Base-by-base conservation (phyloP, 2,888 invertebrate genomes). In the Peribatodes rhomboidaria region DNA sequence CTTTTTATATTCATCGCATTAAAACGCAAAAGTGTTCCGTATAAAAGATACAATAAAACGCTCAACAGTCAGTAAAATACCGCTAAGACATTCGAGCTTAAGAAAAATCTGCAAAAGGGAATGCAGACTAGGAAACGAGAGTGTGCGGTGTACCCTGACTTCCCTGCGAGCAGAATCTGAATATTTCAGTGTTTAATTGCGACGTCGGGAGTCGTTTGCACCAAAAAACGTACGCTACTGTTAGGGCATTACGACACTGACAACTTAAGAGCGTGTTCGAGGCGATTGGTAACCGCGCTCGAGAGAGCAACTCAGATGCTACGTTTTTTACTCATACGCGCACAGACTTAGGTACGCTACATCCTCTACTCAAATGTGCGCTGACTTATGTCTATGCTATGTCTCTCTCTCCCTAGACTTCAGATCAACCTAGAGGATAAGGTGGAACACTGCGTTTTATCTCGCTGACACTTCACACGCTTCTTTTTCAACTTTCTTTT, bases 101-200 rank as follows among this genome's bases (percentile, higher is more conserved):
- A 65, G 71, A 67, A 73, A 68, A 67, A 58, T 56, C 49, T 46
- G 67, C 62, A 72, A 70, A 71, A 41, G 62, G 61, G 68, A 73
- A 67, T 67, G 56, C 58, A 67, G 69, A 60, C 27, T 49, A 58
- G 65, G 62, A 69, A 65, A 65, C 53, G 49, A 42, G 54, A 54
- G 61, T 35, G 61, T 46, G 55, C 61, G 62, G 66, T 54, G 62
- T 70, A 65, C 42, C 47, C 47, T 50, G 49, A 18, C 50, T 50
- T 35, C 18, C 16, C 50, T 46, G 49, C 11, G 55, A 70, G 57
- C 56, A 64, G 72, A 75, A 76, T 76, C 75, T 86, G 81, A 85
- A 86, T 86, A 85, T 85, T 87, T 84, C 81, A 87, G 76, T 81
- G 78, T 84, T 84, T 83, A 84, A 84, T 84, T 87, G 84, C 83